A percentile compares a stretch with the other conserved stretches of the same genome.
phyloP scores from a whole-genome alignment of 2,888 invertebrate species.

The Phorcus lineatus region DNA sequence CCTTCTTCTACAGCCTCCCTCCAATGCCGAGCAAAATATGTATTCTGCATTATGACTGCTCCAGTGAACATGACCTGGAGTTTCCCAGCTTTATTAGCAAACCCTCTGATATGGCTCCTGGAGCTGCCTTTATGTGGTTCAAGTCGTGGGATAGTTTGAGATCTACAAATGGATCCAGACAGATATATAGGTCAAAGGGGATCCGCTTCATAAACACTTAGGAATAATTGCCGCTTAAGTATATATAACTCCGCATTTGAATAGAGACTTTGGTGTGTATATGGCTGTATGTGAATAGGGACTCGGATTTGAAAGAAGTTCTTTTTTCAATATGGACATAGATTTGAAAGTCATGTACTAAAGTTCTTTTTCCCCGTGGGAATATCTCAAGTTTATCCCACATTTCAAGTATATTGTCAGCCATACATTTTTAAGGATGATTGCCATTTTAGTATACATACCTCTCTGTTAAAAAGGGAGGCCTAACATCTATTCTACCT shows the following conservation, averaged over 20 bases:
- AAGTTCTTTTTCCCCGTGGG: constrained; percentile 35
- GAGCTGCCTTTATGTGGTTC: neutral
- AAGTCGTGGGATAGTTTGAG: neutral
- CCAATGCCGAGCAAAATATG: too few relatives aligned
- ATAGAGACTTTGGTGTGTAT: neutral
- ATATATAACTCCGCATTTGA: neutral
- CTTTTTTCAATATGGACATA: constrained; percentile 39
- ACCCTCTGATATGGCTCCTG: too few relatives aligned
- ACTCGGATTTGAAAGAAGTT: neutral
- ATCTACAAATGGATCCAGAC: too few relatives aligned
- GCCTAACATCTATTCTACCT: too few relatives aligned
- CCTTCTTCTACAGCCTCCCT: too few relatives aligned
- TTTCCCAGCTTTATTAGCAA: too few relatives aligned
- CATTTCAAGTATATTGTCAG: constrained; percentile 7
- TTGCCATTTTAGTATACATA: too few relatives aligned
- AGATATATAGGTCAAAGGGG: neutral
- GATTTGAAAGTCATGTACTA: constrained; percentile 48
- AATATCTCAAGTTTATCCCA: constrained; percentile 19
- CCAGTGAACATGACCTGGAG: neutral
- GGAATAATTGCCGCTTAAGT: neutral
- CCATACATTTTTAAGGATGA: too few relatives aligned
- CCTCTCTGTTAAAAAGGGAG: too few relatives aligned
- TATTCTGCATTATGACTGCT: neutral
- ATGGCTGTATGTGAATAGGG: neutral
- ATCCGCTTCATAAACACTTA: neutral